phyloP scores from a whole-genome alignment of 2,113 vertebrate species.

The Cettia cetti region DNA sequence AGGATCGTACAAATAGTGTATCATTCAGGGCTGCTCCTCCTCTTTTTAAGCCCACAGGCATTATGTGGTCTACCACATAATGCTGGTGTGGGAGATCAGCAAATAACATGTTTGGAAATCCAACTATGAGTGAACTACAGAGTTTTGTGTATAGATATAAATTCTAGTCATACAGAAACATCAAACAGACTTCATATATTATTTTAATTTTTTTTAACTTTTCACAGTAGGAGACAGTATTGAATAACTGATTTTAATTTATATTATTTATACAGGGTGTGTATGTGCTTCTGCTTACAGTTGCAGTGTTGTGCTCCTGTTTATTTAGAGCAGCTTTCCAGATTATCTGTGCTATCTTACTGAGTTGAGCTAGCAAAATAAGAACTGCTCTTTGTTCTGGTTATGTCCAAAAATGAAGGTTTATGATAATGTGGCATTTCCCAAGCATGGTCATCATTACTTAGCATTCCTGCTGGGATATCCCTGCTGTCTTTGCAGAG shows the following conservation, averaged over 20 bases:
- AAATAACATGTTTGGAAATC: neutral
- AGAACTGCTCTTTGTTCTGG: neutral
- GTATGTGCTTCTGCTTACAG: neutral
- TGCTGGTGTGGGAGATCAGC: neutral
- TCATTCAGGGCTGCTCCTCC: neutral
- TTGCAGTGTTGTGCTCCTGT: neutral
- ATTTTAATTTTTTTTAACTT: neutral
- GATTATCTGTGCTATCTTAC: neutral
- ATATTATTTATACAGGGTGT: neutral
- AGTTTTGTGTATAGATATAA: neutral
- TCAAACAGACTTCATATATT: neutral
- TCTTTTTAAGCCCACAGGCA: neutral
- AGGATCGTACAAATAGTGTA: neutral
- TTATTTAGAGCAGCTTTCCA: neutral
- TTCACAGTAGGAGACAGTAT: neutral
- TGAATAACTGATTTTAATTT: neutral
- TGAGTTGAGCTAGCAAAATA: neutral
- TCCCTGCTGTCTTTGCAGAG: neutral
- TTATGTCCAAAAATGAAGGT: neutral
- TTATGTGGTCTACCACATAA: slow-evolving; percentile 28
- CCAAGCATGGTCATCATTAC: neutral
- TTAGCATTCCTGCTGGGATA: neutral
- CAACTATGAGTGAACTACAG: neutral
- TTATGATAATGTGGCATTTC: neutral
- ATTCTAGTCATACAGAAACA: neutral